Conservation (phyloP, 2,797 vertebrate species). For the Oophaga sylvatica region DNA sequence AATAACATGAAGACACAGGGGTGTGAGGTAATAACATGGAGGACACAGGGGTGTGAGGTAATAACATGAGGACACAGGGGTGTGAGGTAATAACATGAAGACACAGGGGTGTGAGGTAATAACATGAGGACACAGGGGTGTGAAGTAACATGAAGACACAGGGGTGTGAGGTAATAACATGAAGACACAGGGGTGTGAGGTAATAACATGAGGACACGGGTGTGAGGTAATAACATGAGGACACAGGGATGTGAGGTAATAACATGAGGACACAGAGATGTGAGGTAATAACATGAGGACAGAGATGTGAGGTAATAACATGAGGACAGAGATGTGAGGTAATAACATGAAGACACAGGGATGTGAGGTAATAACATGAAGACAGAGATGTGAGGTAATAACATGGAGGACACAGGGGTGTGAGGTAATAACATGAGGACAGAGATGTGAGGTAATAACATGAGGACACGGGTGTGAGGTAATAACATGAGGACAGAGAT, state of each 20-base stretch:
- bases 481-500: no score
- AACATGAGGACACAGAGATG: conserved; percentile 75
- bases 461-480: no score
- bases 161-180: not conserved
- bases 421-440: no score
- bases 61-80: conserved; percentile 71
- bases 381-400: no score
- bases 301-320: no score
- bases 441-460: no score
- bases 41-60: not conserved
- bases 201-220: not conserved
- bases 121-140: conserved; percentile 84
- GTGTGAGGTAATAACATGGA: not conserved
- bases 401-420: no score
- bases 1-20: not conserved
- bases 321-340: no score
- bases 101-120: not conserved
- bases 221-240: not conserved
- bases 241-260: not conserved
- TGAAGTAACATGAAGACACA: conserved; percentile 78
- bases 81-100: conserved; percentile 96
- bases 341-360: no score
- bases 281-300: conserved; percentile 91
- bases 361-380: no score
- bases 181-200: not conserved